Evolutionary conservation across 2,113 vertebrate genomes (phyloP), one percentile per base, ranked within the genome.

Genomic region (Dicaeum eximium): DNA sequence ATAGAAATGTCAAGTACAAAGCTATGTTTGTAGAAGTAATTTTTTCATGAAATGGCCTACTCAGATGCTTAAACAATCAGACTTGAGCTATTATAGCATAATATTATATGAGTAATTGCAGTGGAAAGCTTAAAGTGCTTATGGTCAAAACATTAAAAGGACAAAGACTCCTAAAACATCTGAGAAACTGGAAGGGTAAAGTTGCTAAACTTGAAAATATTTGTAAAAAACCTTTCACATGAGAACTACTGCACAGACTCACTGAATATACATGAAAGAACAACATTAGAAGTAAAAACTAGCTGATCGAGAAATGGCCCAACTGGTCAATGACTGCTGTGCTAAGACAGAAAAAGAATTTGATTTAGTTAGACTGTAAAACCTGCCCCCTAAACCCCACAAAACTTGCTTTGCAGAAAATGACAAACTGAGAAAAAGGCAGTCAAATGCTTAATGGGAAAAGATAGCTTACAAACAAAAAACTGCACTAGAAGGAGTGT

Each of bases 1-100:
- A 60, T 2, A 69, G 77, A 91, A 95, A 89, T 50, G 50, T 85
- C 91, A 90, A 87, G 48, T 53, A 88, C 45, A 85, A 95, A 51
- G 45, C 53, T 57, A 12, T 27, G 53, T 74, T 82, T 80, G 50
- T 69, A 54, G 31, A 81, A 74, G 60, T 20, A 23, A 37, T 60
- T 88, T 95, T 81, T 71, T 84, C 42, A 93, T 40, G 3, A 74
- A 84, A 91, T 22, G 31, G 71, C 48, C 69, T 67, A n/a, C 38
- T 92, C 45, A n/a, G 66, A 90, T 25, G 30, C 53, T 88, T 66
- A 78, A 92, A 83, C 53, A 80, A 69, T 50, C 38, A 56, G 31
- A 72, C 28, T 75, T 57, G 31, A 84, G 47, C 30, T 89, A 62
- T 72, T 72, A 56, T 14, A 64, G 48, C 53, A 56, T 16, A 86